These are phyloP conservation scores for Aphis gossypii DNA, from an alignment of 1,140 invertebrate species.

Conservation along the genomic window DNA sequence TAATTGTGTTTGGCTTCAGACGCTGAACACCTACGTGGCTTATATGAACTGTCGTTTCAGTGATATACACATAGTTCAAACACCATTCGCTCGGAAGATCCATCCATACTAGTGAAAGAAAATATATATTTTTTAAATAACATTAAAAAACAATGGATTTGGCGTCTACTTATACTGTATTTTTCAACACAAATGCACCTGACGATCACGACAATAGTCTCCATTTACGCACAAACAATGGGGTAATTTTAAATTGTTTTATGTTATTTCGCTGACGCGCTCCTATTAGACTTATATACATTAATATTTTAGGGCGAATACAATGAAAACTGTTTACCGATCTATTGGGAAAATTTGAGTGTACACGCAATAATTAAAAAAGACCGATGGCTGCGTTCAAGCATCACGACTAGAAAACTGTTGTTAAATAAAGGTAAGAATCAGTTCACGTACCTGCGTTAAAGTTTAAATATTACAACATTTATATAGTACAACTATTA, in stretches of 20 bases:
- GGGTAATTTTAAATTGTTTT: not conserved
- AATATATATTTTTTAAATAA: not conserved
- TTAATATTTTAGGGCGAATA: not conserved
- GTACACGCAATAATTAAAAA: slow-evolving; percentile 21
- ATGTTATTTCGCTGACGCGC: too few species aligned
- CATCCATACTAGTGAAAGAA: not conserved
- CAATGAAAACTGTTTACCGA: not conserved
- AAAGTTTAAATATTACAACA: not conserved
- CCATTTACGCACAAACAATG: not conserved
- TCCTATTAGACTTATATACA: not conserved
- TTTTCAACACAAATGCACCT: not conserved
- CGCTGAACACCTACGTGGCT: not conserved
- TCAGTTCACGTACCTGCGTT: not conserved
- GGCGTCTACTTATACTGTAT: not conserved
- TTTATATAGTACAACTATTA: not conserved
- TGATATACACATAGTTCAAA: not conserved
- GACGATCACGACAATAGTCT: not conserved
- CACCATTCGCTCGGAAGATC: not conserved
- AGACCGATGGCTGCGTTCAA: slow-evolving; percentile 41
- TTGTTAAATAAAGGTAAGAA: slow-evolving; percentile 48
- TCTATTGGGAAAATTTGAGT: slow-evolving; percentile 40
- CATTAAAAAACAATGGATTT: slow-evolving; percentile 20
- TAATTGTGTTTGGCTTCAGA: slow-evolving; percentile 22
- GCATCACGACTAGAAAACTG: not conserved
- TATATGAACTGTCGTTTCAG: not conserved